phyloP scores from a whole-genome alignment of 2,113 vertebrate species.

The Saccopteryx leptura region DNA sequence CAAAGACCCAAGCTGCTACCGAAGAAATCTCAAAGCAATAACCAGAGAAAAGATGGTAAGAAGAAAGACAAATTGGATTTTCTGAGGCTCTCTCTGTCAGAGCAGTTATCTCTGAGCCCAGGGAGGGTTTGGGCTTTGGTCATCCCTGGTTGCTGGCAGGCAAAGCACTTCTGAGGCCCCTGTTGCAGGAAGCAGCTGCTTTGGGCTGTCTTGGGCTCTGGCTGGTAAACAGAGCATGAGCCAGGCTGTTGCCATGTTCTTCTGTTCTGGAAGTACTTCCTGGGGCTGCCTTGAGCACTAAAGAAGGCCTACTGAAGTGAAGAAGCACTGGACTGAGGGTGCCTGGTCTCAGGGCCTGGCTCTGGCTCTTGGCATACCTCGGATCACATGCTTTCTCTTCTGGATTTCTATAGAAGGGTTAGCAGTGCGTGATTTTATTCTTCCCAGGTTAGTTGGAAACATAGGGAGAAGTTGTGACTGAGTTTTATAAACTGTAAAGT shows the following conservation, averaged over 20 bases:
- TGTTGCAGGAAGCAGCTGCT: background rate
- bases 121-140: background rate
- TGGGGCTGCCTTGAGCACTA: background rate
- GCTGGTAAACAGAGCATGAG: background rate
- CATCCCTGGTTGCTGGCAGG: background rate
- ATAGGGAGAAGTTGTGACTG: background rate
- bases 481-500: background rate
- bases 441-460: background rate
- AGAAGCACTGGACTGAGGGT: background rate
- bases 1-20: slow-evolving; percentile 61
- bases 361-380: too few relatives aligned
- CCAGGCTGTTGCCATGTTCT: rapidly evolving
- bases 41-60: slow-evolving; percentile 39
- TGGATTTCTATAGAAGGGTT: background rate
- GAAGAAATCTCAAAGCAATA: slow-evolving; percentile 74
- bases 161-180: background rate
- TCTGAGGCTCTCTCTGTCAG: background rate
- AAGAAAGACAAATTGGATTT: slow-evolving; percentile 73
- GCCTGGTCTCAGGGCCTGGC: background rate
- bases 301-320: background rate
- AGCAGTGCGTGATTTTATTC: background rate
- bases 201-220: background rate
- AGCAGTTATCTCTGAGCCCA: background rate
- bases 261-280: background rate
- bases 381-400: background rate